Percentiles rank a stretch among this genome's conserved stretches.
phyloP scores from a whole-genome alignment of 2,888 invertebrate genomes.

The Vesta saturnalis region DNA sequence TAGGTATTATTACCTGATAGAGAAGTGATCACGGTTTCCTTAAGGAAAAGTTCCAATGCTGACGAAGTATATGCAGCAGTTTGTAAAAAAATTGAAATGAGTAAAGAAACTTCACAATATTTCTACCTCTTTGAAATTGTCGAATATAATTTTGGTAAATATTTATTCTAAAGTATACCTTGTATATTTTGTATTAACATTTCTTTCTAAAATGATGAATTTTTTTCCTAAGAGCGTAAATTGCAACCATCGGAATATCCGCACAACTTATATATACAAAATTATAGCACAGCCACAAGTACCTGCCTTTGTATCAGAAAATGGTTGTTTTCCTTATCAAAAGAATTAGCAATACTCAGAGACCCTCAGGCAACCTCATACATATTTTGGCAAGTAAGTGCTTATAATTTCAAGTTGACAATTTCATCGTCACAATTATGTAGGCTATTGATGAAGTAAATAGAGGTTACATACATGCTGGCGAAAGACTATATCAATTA shows the following conservation, averaged over 20 bases:
- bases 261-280: constrained; percentile 98
- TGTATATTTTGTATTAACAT: neutral
- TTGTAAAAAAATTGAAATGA: constrained; percentile 84
- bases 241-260: constrained; percentile 94
- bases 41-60: constrained; percentile 88
- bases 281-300: constrained; percentile 97
- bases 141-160: constrained; percentile 89
- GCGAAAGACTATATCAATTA: constrained; percentile 92
- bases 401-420: neutral
- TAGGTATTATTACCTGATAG: constrained; percentile 88
- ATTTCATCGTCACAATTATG: neutral
- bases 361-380: constrained; percentile 82
- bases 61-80: constrained; percentile 91
- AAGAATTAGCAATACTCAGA: constrained; percentile 72
- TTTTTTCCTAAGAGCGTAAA: constrained; percentile 78
- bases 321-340: constrained; percentile 84
- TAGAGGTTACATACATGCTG: constrained; percentile 89
- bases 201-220: neutral
- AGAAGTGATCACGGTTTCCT: constrained; percentile 87
- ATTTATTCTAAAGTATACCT: neutral
- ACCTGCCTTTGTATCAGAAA: constrained; percentile 90
- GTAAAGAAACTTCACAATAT: constrained; percentile 83
- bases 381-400: constrained; percentile 83
- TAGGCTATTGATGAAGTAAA: constrained; percentile 95
- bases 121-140: constrained; percentile 95